phyloP scores from a whole-genome alignment of 2,797 vertebrate species.

The Karalla daura region DNA sequence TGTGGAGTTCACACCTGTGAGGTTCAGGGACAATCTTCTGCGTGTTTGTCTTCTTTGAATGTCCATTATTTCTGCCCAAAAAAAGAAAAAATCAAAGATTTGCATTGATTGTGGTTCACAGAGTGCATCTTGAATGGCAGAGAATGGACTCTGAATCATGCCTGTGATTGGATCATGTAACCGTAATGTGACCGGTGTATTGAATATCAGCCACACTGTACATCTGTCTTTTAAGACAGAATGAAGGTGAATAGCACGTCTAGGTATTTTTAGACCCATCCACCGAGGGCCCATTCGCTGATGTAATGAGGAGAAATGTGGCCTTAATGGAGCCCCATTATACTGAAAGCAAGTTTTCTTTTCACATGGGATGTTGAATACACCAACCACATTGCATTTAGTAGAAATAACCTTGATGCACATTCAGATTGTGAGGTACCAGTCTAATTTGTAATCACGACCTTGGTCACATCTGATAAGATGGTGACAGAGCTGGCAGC shows the following conservation, averaged over 20 bases:
- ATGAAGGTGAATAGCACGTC: constrained; percentile 58
- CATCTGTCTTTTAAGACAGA: constrained; percentile 33
- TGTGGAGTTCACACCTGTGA: constrained; percentile 90
- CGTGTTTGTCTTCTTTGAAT: constrained; percentile 88
- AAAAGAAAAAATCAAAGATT: constrained; percentile 67
- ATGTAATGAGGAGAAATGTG: constrained; percentile 70
- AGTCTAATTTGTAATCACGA: constrained; percentile 27
- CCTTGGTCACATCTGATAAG: constrained; percentile 42
- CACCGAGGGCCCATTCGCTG: constrained; percentile 68
- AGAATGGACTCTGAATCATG: constrained; percentile 25
- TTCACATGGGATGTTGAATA: constrained; percentile 17
- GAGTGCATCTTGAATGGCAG: not conserved
- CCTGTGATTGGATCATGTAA: constrained; percentile 27
- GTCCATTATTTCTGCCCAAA: constrained; percentile 91
- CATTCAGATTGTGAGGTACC: constrained; percentile 7
- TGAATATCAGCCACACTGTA: not conserved
- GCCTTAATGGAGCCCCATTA: constrained; percentile 62
- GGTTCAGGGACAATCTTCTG: constrained; percentile 89
- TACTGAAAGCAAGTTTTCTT: constrained; percentile 33
- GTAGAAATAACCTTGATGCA: constrained; percentile 12
- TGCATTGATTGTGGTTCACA: constrained; percentile 51
- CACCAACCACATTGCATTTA: constrained; percentile 15
- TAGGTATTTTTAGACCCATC: constrained; percentile 58
- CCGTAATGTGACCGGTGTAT: constrained; percentile 18
- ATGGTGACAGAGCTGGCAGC: constrained; percentile 7